These are phyloP conservation scores for Diadema setosum DNA, from an alignment of 35 echinoderm and acorn worm genomes.

Conservation along the genomic window DNA sequence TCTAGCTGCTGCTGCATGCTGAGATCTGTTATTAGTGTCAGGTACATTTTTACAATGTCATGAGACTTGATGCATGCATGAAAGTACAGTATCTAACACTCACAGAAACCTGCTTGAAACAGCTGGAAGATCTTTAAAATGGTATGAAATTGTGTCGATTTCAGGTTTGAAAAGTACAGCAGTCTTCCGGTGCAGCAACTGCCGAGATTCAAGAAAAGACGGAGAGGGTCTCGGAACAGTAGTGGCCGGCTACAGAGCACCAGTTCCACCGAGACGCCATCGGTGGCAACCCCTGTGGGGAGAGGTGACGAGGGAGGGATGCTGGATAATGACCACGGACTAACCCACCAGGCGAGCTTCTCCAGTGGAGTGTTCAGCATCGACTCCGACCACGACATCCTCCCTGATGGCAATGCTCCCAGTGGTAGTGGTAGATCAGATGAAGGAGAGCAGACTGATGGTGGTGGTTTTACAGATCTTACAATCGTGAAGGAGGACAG, in stretches of 20 bases:
- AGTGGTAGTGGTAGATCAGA: background rate
- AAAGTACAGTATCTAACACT: too few species aligned
- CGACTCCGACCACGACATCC: background rate
- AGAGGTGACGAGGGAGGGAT: background rate
- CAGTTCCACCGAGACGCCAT: background rate
- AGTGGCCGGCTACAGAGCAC: background rate
- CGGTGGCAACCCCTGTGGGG: background rate
- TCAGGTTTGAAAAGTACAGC: background rate
- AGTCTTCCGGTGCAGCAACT: background rate
- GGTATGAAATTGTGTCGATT: background rate
- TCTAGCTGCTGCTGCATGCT: too few species aligned
- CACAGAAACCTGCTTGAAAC: too few species aligned
- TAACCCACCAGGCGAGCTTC: background rate
- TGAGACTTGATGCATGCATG: too few species aligned
- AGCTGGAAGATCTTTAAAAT: too few species aligned
- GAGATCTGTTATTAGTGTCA: too few species aligned
- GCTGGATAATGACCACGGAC: background rate
- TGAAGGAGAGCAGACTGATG: background rate
- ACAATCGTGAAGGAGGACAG: too few species aligned
- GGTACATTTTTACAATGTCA: too few species aligned
- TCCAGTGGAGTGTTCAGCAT: constrained; percentile 13
- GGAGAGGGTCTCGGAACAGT: background rate
- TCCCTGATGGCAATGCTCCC: background rate
- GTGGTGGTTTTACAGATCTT: too few species aligned
- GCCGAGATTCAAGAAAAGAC: background rate